Conservation (phyloP, 2,113 vertebrate genomes). For the Cottus gobio region DNA sequence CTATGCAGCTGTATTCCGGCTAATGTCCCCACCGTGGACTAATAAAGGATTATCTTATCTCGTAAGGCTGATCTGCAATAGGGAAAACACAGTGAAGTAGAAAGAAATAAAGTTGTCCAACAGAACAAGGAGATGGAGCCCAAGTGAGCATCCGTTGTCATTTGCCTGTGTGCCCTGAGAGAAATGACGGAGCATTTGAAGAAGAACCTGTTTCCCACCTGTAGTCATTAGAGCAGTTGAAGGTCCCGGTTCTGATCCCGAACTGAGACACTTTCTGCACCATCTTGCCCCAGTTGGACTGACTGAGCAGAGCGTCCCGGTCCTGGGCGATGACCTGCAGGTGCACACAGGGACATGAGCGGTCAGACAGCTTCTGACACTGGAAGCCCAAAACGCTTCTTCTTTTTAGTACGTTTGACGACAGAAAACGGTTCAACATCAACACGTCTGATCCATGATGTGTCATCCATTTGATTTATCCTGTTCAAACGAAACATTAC, state of each 20-base stretch:
- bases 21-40: background rate
- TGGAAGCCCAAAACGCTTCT: background rate
- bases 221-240: constrained; percentile 96
- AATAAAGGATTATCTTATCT: background rate
- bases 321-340: constrained; percentile 92
- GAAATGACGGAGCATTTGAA: background rate
- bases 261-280: constrained; percentile 98
- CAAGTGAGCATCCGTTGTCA: background rate
- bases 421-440: background rate
- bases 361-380: background rate
- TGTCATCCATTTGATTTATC: background rate
- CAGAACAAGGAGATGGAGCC: background rate
- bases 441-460: background rate
- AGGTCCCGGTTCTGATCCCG: constrained; percentile 96
- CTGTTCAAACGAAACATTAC: background rate
- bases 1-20: background rate
- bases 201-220: constrained; percentile 80
- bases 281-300: constrained; percentile 95
- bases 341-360: constrained; percentile 37
- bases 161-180: background rate
- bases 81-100: too few species aligned
- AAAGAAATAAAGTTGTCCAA: background rate
- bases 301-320: constrained; percentile 91
- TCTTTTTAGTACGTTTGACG: background rate
- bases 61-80: too few species aligned